Percentiles rank a stretch among this genome's conserved stretches.
Conservation (phyloP, 2,113 vertebrate species). For the Poicephalus gulielmi region DNA sequence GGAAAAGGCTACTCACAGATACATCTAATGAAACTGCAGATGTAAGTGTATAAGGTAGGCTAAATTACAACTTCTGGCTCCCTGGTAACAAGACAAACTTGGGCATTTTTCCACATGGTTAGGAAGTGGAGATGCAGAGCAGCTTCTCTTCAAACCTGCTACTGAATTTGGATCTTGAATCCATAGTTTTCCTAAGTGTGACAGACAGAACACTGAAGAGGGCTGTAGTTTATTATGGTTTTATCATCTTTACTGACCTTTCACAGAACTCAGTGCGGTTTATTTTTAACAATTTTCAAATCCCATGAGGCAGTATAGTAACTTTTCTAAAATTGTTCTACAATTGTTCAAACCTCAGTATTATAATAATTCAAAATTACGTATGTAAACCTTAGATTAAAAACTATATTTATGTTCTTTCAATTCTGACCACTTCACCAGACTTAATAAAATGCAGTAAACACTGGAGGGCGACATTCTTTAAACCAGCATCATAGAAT, state of each 20-base stretch:
- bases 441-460: neutral
- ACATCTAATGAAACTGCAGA: neutral
- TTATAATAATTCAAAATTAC: accelerated
- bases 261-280: neutral
- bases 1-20: neutral
- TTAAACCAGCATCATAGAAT: neutral
- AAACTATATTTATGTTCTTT: neutral
- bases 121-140: neutral
- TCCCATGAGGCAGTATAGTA: neutral
- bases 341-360: neutral
- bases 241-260: neutral
- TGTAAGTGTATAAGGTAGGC: neutral
- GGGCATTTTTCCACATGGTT: neutral
- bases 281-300: neutral
- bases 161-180: neutral
- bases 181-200: neutral
- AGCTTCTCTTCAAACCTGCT: neutral
- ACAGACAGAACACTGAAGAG: neutral
- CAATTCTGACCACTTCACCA: neutral
- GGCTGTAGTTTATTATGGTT: accelerated
- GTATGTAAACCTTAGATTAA: neutral
- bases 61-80: neutral
- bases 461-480: neutral
- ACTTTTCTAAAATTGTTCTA: neutral
- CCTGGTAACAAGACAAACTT: neutral